Evolutionary conservation across 2,113 vertebrate genomes (phyloP).

Genomic region (Kryptolebias marmoratus): DNA sequence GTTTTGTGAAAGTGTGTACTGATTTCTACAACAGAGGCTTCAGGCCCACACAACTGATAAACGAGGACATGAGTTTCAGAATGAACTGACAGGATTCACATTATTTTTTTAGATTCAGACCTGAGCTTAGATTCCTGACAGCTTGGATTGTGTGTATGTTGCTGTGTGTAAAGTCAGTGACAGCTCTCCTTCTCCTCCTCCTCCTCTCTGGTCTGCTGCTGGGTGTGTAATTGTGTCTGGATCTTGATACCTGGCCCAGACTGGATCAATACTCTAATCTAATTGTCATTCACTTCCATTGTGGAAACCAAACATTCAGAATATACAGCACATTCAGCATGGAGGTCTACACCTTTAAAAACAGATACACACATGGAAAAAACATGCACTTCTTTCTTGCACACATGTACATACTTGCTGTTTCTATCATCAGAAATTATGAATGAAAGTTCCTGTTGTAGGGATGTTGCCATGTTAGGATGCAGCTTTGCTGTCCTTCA

Average conservation of each 20-base stretch:
- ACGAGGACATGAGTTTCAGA: no score
- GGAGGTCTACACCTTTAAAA: background rate
- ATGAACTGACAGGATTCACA: no score
- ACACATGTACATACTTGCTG: background rate
- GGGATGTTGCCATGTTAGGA: conserved; percentile 9
- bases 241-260: conserved; percentile 75
- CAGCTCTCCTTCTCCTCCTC: conserved; percentile 32
- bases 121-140: background rate
- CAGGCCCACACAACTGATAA: no score
- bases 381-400: background rate
- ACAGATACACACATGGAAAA: background rate
- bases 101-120: no score
- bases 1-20: no score
- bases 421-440: conserved; percentile 31
- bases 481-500: conserved; percentile 26
- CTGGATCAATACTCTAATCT: conserved; percentile 79
- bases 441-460: conserved; percentile 58
- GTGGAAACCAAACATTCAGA: conserved; percentile 29
- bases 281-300: conserved; percentile 72
- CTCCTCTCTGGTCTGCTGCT: background rate
- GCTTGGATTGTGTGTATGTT: background rate
- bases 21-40: no score
- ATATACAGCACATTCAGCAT: conserved; percentile 20
- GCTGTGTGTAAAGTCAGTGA: conserved; percentile 47
- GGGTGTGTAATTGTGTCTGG: conserved; percentile 67